These are phyloP conservation scores for Drosophila villosipedis DNA, from an alignment of 2,888 invertebrate genomes.

Conservation along the genomic window DNA sequence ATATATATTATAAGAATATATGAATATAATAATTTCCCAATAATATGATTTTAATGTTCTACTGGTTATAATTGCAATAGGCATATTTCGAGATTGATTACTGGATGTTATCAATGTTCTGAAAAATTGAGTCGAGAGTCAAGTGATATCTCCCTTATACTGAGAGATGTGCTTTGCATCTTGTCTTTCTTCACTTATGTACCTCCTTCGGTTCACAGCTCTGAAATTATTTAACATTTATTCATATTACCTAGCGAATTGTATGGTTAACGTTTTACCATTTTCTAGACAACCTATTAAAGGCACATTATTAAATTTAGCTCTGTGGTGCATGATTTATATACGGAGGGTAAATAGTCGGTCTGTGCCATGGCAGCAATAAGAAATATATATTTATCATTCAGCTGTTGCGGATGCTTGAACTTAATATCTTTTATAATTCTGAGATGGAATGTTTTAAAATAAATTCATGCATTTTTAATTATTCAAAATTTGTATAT, in stretches of 20 bases:
- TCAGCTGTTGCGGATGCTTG: not conserved
- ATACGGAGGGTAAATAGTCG: not conserved
- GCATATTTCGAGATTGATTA: not conserved
- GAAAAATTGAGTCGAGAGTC: not conserved
- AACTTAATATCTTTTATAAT: not conserved
- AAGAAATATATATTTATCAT: not conserved
- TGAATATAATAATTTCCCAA: not conserved
- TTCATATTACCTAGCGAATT: not conserved
- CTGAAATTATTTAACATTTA: not conserved
- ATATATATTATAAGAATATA: too few relatives aligned
- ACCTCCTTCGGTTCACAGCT: not conserved
- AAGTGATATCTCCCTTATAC: not conserved
- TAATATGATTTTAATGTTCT: not conserved
- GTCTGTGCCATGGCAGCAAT: not conserved
- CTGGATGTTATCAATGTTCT: not conserved
- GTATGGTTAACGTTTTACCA: not conserved
- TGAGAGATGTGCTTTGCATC: not conserved
- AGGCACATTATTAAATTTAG: not conserved
- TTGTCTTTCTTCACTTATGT: not conserved
- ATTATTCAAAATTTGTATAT: not conserved
- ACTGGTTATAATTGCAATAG: not conserved
- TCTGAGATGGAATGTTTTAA: not conserved
- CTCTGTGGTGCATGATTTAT: not conserved
- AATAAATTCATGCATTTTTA: not conserved
- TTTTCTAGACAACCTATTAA: not conserved